These are phyloP conservation scores for Herpetotheres cachinnans DNA, from an alignment of 2,113 vertebrate genomes.

Conservation along the genomic window DNA sequence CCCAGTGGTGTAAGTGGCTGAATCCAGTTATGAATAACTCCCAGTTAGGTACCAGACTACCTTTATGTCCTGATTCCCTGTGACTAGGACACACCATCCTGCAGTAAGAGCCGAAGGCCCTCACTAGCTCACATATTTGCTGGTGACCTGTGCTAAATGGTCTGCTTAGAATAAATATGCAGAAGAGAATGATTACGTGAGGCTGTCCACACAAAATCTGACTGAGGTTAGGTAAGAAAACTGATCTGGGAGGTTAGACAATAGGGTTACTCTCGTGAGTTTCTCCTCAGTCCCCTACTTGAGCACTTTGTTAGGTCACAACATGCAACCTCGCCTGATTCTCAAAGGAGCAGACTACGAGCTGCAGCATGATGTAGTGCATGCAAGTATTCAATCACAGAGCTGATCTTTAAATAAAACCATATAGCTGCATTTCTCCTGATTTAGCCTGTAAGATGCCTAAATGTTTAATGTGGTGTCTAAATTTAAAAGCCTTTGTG, in stretches of 20 bases:
- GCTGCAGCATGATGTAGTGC: accelerated
- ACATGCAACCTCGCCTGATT: accelerated
- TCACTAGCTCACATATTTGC: accelerated
- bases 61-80: background rate
- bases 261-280: background rate
- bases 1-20: background rate
- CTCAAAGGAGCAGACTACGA: background rate
- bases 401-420: background rate
- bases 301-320: background rate
- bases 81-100: background rate
- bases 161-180: accelerated
- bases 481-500: background rate
- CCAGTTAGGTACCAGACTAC: background rate
- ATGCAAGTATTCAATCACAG: background rate
- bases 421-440: background rate
- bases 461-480: background rate
- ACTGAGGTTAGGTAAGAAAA: background rate
- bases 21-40: background rate
- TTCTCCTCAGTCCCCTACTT: background rate
- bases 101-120: background rate
- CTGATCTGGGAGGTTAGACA: background rate
- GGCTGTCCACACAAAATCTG: accelerated
- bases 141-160: background rate
- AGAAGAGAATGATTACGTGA: background rate
- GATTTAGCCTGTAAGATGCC: background rate